These are phyloP conservation scores for Anhinga rufa DNA, from an alignment of 2,113 vertebrate species.

Conservation along the genomic window DNA sequence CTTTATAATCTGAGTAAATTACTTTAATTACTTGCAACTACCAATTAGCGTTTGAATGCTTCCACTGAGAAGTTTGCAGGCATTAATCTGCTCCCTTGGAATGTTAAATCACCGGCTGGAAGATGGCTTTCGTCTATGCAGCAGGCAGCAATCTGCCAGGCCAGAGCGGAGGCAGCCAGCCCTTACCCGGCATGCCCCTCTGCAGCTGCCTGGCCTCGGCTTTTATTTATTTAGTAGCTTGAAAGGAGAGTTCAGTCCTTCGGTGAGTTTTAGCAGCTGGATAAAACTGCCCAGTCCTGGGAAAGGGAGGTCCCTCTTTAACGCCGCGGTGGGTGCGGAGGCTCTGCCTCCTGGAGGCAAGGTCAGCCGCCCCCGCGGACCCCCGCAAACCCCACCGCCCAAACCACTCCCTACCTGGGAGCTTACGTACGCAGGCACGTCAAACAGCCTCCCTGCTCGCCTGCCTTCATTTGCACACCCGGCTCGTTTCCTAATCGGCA, in stretches of 20 bases:
- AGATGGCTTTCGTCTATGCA: slow-evolving; percentile 35
- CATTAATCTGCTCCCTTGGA: slow-evolving; percentile 65
- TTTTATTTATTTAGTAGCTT: neutral
- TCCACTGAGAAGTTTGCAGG: slow-evolving; percentile 69
- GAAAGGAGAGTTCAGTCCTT: neutral
- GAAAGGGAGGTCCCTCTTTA: neutral
- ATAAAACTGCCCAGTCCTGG: neutral
- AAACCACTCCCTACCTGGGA: neutral
- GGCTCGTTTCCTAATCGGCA: neutral
- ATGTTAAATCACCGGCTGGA: slow-evolving; percentile 49
- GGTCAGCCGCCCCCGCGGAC: fast-evolving
- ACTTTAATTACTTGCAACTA: slow-evolving; percentile 81
- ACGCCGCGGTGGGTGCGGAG: fast-evolving
- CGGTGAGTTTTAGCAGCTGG: neutral
- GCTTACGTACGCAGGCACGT: neutral
- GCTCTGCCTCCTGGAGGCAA: neutral
- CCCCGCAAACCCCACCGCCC: fast-evolving
- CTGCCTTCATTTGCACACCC: neutral
- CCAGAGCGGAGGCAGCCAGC: neutral
- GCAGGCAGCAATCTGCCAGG: slow-evolving; percentile 20
- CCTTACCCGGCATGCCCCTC: neutral
- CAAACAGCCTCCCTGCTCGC: neutral
- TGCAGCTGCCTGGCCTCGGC: neutral
- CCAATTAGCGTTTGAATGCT: slow-evolving; percentile 78
- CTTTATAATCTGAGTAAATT: slow-evolving; percentile 83